Evolutionary conservation across 2,113 vertebrate species (phyloP), one percentile per base, ranked within the genome.

Genomic region (Carlito syrichta): DNA sequence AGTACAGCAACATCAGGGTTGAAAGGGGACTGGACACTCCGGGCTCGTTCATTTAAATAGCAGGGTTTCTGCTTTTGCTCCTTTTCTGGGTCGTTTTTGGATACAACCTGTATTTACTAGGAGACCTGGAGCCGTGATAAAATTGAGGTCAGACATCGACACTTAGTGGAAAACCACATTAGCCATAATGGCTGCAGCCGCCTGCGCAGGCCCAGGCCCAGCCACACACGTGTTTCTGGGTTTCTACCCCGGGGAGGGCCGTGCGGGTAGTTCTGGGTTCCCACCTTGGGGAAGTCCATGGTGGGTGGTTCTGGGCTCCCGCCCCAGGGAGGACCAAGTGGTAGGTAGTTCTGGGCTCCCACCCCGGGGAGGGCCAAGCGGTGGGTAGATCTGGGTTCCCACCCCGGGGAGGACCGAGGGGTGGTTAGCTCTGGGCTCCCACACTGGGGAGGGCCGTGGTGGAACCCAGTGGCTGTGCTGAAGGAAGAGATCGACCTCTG

Each of bases 21-120:
- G 45, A 83, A 92, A 81, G 86, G 32, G 22, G 13, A n/a, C n/a
- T n/a, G n/a, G n/a, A n/a, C n/a, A n/a, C n/a, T n/a, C n/a, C n/a
- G n/a, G n/a, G n/a, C n/a, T n/a, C n/a, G n/a, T n/a, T n/a, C n/a
- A 52, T 93, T 95, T 73, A 66, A 96, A 82, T 58, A 88, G 89
- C 77, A 56, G 79, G 13, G 19, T 43, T 3, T 3, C 73, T 96
- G 54, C 12, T 91, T 96, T 82, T 86, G 56, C 32, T 86, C 54
- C 68, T 78, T 95, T 95, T 83, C 43, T n/a, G 95, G 23, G 25
- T 77, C 82, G 23, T 54, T 14, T 77, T 96, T 82, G 76, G 54
- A 81, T 69, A 63, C 19, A 77, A 23, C 4, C n/a, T 85, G 91
- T 88, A 87, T 74, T 96, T 92, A 63, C 22, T 54, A 23, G 66